Evolutionary conservation across 2,113 vertebrate species (phyloP).

Genomic region (Leptosomus discolor): DNA sequence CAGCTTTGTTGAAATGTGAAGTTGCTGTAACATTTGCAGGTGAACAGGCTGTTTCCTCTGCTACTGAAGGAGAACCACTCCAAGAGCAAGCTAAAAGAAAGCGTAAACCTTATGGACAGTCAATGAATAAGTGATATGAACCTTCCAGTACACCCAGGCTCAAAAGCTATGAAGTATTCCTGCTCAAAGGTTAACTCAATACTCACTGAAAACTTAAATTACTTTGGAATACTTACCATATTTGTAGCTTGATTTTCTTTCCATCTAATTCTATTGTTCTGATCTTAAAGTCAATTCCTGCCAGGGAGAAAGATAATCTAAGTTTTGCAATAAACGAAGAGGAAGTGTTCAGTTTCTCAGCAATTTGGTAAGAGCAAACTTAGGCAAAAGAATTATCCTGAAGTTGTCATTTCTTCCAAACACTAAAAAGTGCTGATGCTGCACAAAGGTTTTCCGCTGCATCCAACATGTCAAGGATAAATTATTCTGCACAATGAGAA

Average conservation of each 20-base stretch:
- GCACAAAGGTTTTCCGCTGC: not conserved
- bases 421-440: slow-evolving; percentile 20
- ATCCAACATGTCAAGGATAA: not conserved
- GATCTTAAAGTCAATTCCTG: slow-evolving; percentile 99
- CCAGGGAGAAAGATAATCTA: slow-evolving; percentile 57
- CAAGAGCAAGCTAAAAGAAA: not conserved
- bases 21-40: not conserved
- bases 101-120: not conserved
- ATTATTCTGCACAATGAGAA: not conserved
- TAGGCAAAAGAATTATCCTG: slow-evolving; percentile 39
- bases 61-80: not conserved
- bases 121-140: not conserved
- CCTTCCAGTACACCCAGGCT: not conserved
- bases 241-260: slow-evolving; percentile 97
- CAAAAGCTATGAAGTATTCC: not conserved
- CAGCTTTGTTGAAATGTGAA: not conserved
- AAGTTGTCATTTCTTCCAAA: slow-evolving; percentile 30
- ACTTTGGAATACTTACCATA: slow-evolving; percentile 85
- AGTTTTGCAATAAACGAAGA: slow-evolving; percentile 36
- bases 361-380: not conserved
- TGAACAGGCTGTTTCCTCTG: not conserved
- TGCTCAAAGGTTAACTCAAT: not conserved
- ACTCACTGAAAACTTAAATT: not conserved
- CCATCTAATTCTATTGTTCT: slow-evolving; percentile 96
- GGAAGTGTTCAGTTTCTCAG: not conserved